Percentiles rank a stretch among this genome's conserved stretches.
phyloP scores from a whole-genome alignment of 2,888 invertebrate genomes.

The Ischnura elegans region DNA sequence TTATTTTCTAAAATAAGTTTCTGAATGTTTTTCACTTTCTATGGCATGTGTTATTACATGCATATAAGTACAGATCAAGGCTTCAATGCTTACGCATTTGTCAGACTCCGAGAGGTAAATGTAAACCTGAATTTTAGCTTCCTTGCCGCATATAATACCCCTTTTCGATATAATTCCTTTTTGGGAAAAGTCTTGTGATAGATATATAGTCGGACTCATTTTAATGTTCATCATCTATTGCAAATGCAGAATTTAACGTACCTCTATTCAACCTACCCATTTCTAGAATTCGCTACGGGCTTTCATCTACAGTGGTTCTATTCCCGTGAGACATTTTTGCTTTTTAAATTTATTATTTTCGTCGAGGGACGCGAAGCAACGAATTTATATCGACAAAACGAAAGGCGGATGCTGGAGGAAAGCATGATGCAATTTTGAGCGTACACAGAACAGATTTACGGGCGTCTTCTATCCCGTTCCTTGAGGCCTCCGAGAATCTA shows the following conservation, averaged over 20 bases:
- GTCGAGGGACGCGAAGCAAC: neutral
- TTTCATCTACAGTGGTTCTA: neutral
- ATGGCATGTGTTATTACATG: no score
- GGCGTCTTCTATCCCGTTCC: neutral
- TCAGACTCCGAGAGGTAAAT: no score
- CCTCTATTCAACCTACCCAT: neutral
- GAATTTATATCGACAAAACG: neutral
- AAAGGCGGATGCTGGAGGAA: neutral
- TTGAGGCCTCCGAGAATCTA: neutral
- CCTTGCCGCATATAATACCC: no score
- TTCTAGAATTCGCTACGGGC: neutral
- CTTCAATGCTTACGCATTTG: no score
- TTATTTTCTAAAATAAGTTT: no score
- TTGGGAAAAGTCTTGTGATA: no score
- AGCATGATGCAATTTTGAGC: neutral
- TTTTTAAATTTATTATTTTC: neutral
- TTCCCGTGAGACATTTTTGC: neutral
- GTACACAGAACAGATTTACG: neutral
- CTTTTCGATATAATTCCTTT: no score
- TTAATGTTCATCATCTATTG: neutral
- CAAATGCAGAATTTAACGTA: no score
- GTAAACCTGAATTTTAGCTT: no score
- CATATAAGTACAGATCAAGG: no score
- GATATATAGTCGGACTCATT: no score
- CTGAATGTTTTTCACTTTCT: no score